phyloP scores from a whole-genome alignment of 2,797 vertebrate genomes.

The Simalia tracyae region DNA sequence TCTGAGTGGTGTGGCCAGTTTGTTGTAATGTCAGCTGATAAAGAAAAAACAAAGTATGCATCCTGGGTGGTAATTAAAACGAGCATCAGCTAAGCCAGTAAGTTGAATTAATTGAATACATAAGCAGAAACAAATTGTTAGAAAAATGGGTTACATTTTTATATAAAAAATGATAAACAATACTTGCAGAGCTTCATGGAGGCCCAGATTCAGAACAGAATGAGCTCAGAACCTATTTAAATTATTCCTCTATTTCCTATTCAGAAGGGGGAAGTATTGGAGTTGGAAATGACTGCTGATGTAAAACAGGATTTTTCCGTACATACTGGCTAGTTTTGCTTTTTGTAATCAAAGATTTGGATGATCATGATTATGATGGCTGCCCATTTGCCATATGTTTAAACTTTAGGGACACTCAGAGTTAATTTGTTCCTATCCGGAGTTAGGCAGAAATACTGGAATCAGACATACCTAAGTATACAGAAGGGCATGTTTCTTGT shows the following conservation, averaged over 20 bases:
- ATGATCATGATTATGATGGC: neutral
- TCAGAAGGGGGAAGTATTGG: neutral
- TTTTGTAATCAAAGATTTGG: neutral
- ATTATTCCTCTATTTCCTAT: neutral
- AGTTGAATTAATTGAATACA: neutral
- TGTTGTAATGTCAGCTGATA: accelerated
- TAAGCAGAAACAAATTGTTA: neutral
- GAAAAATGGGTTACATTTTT: neutral
- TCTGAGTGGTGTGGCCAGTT: neutral
- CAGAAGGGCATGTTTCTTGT: neutral
- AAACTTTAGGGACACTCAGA: neutral
- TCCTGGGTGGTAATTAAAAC: neutral
- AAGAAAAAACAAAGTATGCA: neutral
- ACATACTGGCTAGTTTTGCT: neutral
- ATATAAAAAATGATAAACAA: neutral
- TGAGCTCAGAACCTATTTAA: neutral
- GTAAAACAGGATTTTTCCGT: neutral
- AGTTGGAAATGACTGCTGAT: neutral
- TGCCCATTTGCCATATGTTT: neutral
- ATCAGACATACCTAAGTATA: neutral
- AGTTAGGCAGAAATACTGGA: neutral
- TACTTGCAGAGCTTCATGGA: neutral
- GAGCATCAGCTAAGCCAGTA: neutral
- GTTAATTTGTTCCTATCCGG: neutral
- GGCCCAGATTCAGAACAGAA: neutral